phyloP scores from a whole-genome alignment of 2,888 invertebrate species.

The Liopterus haemorrhoidalis region DNA sequence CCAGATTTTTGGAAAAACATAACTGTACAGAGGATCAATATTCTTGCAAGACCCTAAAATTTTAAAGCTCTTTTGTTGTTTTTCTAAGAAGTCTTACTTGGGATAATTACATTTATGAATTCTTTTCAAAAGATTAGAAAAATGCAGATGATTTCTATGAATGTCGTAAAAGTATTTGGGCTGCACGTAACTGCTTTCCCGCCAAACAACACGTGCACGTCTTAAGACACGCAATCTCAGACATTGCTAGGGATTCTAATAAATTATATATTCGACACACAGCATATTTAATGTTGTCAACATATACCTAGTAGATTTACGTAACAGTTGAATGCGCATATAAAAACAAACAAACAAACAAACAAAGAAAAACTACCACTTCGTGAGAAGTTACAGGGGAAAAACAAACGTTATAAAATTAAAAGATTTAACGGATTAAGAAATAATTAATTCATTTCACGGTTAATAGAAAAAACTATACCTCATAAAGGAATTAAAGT shows the following conservation, averaged over 20 bases:
- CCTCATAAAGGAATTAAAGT: neutral
- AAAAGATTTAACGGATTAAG: neutral
- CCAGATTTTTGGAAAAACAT: too few species aligned
- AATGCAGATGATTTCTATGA: too few species aligned
- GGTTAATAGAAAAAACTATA: neutral
- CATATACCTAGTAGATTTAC: neutral
- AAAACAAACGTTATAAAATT: neutral
- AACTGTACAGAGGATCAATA: too few species aligned
- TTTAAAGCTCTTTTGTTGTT: too few species aligned
- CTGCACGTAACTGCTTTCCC: too few species aligned
- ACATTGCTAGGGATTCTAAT: conserved; percentile 3
- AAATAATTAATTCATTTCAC: neutral
- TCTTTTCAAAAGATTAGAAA: too few species aligned
- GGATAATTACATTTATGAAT: too few species aligned
- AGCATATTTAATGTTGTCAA: too few species aligned
- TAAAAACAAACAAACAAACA: neutral
- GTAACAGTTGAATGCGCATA: neutral
- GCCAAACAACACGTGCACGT: conserved; percentile 21
- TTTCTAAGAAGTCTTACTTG: too few species aligned
- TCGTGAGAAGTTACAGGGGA: neutral
- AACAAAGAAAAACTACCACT: neutral
- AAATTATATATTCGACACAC: neutral
- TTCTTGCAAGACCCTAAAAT: too few species aligned
- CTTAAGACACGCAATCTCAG: conserved; percentile 13
- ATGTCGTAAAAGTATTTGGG: too few species aligned